A percentile compares a stretch with the other conserved stretches of the same genome.
Conservation (phyloP, 1,140 invertebrate species). For the Drosophila rufa region DNA sequence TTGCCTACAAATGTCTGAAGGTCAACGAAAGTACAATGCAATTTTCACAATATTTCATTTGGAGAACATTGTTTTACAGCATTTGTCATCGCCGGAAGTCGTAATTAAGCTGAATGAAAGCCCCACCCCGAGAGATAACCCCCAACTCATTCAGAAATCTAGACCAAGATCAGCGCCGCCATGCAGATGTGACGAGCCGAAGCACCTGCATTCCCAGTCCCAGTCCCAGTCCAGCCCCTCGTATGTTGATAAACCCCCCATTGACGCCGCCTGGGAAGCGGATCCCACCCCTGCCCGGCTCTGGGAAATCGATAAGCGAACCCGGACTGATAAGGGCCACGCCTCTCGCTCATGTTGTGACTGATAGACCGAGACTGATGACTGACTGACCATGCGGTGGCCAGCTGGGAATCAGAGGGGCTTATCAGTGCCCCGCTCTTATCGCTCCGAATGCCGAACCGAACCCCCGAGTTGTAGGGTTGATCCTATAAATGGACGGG, state of each 20-base stretch:
- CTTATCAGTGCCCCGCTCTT: conserved; percentile 49
- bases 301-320: conserved; percentile 19
- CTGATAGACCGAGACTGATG: conserved; percentile 26
- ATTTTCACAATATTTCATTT: neutral
- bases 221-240: conserved; percentile 43
- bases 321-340: conserved; percentile 32
- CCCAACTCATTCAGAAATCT: conserved; percentile 31
- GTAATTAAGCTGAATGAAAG: conserved; percentile 26
- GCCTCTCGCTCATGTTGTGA: conserved; percentile 50
- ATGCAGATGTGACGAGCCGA: conserved; percentile 42
- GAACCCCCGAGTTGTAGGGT: conserved; percentile 47
- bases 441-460: conserved; percentile 22
- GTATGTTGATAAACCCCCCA: conserved; percentile 47
- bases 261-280: conserved; percentile 39
- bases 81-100: conserved; percentile 14
- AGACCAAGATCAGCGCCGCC: conserved; percentile 28
- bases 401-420: conserved; percentile 55
- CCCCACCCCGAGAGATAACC: conserved; percentile 28
- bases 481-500: conserved; percentile 41
- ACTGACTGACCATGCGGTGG: conserved; percentile 51
- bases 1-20: neutral
- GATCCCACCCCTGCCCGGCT: conserved; percentile 13
- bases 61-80: neutral
- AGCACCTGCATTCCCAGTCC: conserved; percentile 47
- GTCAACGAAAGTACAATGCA: neutral